Evolutionary conservation across 37 sponge, comb jelly and placozoan genomes (phyloP).

Genomic region (Ephydatia muelleri): DNA sequence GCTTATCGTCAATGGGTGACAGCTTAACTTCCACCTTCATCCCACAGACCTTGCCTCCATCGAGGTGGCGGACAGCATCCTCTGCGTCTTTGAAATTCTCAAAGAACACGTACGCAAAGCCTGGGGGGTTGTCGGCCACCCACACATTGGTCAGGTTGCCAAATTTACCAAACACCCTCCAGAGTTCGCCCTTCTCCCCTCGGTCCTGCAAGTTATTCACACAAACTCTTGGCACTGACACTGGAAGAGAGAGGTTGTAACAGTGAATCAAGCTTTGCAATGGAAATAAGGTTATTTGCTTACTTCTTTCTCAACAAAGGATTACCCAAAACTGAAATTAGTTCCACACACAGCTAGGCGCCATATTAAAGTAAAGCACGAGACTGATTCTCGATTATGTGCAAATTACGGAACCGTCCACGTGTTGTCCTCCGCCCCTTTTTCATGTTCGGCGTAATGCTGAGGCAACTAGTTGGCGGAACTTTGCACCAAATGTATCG

Average conservation of each 20-base stretch:
- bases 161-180: slow-evolving; percentile 36
- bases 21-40: slow-evolving; percentile 65
- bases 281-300: no score
- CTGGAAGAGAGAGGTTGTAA: slow-evolving; percentile 24
- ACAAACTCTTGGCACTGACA: slow-evolving; percentile 66
- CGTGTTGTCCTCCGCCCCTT: background rate
- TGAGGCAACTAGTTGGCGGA: no score
- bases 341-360: background rate
- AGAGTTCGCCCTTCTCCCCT: slow-evolving; percentile 76
- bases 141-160: slow-evolving; percentile 73
- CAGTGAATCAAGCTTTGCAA: no score
- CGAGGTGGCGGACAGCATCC: slow-evolving; percentile 54
- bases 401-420: background rate
- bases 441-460: no score
- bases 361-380: background rate
- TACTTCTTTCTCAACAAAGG: background rate
- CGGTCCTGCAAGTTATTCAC: slow-evolving; percentile 50
- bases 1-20: slow-evolving; percentile 57
- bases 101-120: slow-evolving; percentile 87
- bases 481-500: no score
- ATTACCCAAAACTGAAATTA: background rate
- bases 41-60: slow-evolving; percentile 74
- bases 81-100: slow-evolving; percentile 67
- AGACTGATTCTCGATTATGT: background rate
- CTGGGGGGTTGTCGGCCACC: slow-evolving; percentile 88